Percentiles rank a stretch among this genome's conserved stretches.
These are phyloP conservation scores for Marasmarcha lunaedactyla DNA, from an alignment of 2,888 invertebrate species.

Conservation along the genomic window DNA sequence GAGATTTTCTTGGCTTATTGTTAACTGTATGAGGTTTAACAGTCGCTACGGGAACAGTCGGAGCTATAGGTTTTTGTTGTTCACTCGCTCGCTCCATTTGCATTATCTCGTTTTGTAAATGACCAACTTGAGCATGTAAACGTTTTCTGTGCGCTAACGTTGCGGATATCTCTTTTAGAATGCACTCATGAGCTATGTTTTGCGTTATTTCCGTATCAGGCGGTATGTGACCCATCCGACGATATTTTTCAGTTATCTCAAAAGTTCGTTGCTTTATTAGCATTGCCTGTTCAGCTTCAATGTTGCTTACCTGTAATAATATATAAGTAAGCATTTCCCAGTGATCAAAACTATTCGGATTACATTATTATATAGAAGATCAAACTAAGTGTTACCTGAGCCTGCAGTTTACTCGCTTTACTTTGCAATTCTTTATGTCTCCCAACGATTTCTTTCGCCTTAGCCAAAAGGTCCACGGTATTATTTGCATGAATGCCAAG, in stretches of 20 bases:
- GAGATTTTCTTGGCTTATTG: conserved; percentile 54
- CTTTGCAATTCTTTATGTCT: conserved; percentile 93
- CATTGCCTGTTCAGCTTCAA: conserved; percentile 82
- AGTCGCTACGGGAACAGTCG: conserved; percentile 48
- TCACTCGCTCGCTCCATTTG: conserved; percentile 79
- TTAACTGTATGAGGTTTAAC: conserved; percentile 55
- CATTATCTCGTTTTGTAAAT: conserved; percentile 82
- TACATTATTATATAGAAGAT: neutral
- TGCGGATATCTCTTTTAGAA: conserved; percentile 87
- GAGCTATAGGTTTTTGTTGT: conserved; percentile 65
- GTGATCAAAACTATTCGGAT: too few species aligned
- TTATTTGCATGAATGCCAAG: conserved; percentile 89
- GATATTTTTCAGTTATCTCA: conserved; percentile 80
- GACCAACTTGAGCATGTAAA: conserved; percentile 82
- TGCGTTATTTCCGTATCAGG: conserved; percentile 73
- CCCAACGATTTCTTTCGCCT: conserved; percentile 92
- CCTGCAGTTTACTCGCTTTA: conserved; percentile 87
- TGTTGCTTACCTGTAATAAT: conserved; percentile 58
- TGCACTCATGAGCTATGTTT: conserved; percentile 81
- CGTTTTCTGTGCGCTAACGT: conserved; percentile 87
- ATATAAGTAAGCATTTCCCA: too few species aligned
- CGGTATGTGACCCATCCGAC: conserved; percentile 64
- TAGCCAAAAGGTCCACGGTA: conserved; percentile 85
- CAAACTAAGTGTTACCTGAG: conserved; percentile 71
- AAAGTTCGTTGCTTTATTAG: conserved; percentile 79